Base-by-base conservation (phyloP, 2,888 invertebrate genomes). In the Callyntrura sp. region DNA sequence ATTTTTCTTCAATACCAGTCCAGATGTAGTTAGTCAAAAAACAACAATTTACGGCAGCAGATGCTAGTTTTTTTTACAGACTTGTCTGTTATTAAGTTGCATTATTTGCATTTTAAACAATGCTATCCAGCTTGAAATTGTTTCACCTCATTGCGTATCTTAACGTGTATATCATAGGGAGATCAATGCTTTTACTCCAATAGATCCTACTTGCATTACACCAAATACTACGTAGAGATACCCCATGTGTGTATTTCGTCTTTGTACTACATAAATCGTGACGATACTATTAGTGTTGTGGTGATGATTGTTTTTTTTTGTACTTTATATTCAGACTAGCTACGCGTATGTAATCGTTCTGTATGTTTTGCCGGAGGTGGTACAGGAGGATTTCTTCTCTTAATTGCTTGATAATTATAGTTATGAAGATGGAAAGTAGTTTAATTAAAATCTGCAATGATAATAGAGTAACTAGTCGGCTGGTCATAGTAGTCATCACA, bases 341-440 rank as follows among this genome's bases (percentile, higher is more conserved):
- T 35, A 35, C 35, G 35, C 35, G 35, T 35, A 45, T 88, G 81
- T 82, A 57, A 60, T 68, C 68, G 25, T 51, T 43, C 81, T 60
- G 51, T 85, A 55, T 81, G 70, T 88, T 88, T 83, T 76, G 88
- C 88, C 88, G 82, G 88, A 88, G 88, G 88, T 73, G 88, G 88
- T 88, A 62, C 83, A 88, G 65, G 88, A 88, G 83, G 82, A 83
- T 88, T 83, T 82, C 88, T 83, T 73, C 23, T 73, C 88, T 88
- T 88, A 88, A 88, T 88, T 88, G 88, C 88, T 82, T 83, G 73
- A 88, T 88, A 88, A 88, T 88, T 88, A 88, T 88, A 88, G 88
- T 76, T 83, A 83, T 83, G 83, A 83, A 48, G 82, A 83, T 82
- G 51, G 76, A 88, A 88, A 76, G 88, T 83, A 60, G 88, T 88